These are phyloP conservation scores for Cydia splendana DNA, from an alignment of 1,140 invertebrate species.

Conservation along the genomic window DNA sequence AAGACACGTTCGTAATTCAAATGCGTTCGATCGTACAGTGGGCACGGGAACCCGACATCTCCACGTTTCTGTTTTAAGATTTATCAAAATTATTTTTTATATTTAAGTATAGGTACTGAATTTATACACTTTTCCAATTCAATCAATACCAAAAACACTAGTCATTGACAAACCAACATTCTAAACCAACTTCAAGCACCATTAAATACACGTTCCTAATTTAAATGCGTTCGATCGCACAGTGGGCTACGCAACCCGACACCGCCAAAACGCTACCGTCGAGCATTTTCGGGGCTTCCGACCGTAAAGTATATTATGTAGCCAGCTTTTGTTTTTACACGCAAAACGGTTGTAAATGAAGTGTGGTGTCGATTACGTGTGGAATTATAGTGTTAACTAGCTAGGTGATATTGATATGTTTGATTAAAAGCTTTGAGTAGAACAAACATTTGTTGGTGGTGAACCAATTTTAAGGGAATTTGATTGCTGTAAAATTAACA, in stretches of 20 bases:
- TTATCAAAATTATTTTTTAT: too few relatives aligned
- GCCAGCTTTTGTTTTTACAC: slow-evolving; percentile 56
- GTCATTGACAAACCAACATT: slow-evolving; percentile 40
- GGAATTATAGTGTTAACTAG: slow-evolving; percentile 26
- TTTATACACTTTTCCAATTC: background rate
- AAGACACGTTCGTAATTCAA: slow-evolving; percentile 54
- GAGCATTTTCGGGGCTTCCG: slow-evolving; percentile 63
- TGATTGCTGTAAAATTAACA: background rate
- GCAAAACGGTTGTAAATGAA: slow-evolving; percentile 56
- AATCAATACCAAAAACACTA: background rate
- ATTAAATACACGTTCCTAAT: slow-evolving; percentile 52
- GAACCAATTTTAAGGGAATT: background rate
- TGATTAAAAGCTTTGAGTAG: slow-evolving; percentile 3
- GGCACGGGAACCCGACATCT: background rate
- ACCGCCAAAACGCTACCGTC: slow-evolving; percentile 66
- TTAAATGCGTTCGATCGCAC: slow-evolving; percentile 54
- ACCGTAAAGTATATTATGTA: slow-evolving; percentile 43
- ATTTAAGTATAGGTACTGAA: too few relatives aligned
- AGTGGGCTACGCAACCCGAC: slow-evolving; percentile 47
- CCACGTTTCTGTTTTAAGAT: too few relatives aligned
- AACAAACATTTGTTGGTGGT: background rate
- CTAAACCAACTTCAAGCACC: slow-evolving; percentile 41
- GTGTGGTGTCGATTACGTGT: slow-evolving; percentile 32
- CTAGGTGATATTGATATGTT: slow-evolving; percentile 8
- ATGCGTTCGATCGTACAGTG: slow-evolving; percentile 49